Evolutionary conservation across 2,888 invertebrate species (phyloP), one percentile per base, ranked within the genome.

Genomic region (Neoascia interrupta): DNA sequence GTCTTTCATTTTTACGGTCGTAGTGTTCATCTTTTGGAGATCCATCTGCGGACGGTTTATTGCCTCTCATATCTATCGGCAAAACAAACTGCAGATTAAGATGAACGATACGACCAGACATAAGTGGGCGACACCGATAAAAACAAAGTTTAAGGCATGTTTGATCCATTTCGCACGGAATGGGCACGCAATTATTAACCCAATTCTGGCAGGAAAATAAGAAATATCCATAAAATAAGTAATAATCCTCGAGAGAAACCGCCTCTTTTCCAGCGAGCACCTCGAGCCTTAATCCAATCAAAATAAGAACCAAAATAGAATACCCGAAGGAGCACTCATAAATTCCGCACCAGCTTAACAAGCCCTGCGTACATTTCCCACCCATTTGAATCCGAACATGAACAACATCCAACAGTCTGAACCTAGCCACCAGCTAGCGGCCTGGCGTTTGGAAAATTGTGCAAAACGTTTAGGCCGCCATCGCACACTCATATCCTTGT

Each of bases 81-180:
- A 51, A 68, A 34, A 3, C 11, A 49, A 28, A n/a, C n/a, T n/a
- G 26, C 31, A 47, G 43, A 63, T 54, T 26, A 61, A 54, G 37
- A 23, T 31, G 41, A 49, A 54, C 63, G 45, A 64, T 39, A 5
- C 8, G 26, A 8, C 26, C 8, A 26, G 39, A 41, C 37, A 64
- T 64, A 75, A 75, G 53, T 64, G 58, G 76, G 70, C 70, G 76
- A 60, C 53, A 54, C 45, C 76, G 21, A 76, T 70, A 72, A 54
- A 54, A 53, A 53, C 45, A 51, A 43, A n/a, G n/a, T n/a, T 58
- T 70, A 28, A 64, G 18, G 51, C 41, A 34, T 60, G 53, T 70
- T 70, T 60, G 60, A 70, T 70, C 64, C 58, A 64, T 49, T 76
- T 72, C 54, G 45, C 43, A 5, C n/a, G n/a, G 26, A 26, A 53